phyloP scores from a whole-genome alignment of 2,797 vertebrate species.

The Heliangelus exortis region DNA sequence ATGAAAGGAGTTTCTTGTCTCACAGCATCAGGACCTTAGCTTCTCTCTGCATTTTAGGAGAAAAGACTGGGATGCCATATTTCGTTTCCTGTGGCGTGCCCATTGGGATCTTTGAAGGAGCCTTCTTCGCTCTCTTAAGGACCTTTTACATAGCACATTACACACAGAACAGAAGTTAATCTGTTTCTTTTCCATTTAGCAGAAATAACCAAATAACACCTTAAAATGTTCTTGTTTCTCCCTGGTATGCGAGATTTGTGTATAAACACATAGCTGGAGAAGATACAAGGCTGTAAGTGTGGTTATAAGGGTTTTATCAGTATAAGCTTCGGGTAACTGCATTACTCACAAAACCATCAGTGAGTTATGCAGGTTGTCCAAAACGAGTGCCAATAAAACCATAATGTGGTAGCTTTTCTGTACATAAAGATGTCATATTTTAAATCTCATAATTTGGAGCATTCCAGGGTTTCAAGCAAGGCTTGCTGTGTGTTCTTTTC shows the following conservation, averaged over 20 bases:
- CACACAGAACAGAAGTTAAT: background rate
- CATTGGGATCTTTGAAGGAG: background rate
- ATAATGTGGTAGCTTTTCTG: slow-evolving; percentile 71
- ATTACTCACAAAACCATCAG: slow-evolving; percentile 53
- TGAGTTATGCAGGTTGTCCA: slow-evolving; percentile 69
- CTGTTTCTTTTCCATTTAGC: background rate
- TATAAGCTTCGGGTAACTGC: slow-evolving; percentile 8
- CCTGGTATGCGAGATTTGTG: background rate
- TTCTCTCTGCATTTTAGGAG: background rate
- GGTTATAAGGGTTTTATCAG: slow-evolving; percentile 23
- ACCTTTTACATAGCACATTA: background rate
- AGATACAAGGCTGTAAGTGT: background rate
- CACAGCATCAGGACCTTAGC: background rate
- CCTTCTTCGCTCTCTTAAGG: background rate
- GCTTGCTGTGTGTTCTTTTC: slow-evolving; percentile 56
- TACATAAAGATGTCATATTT: slow-evolving; percentile 73
- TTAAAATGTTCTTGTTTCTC: background rate
- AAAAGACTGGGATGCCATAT: background rate
- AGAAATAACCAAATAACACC: background rate
- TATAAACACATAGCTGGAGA: background rate
- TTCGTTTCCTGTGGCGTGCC: background rate
- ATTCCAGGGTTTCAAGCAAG: slow-evolving; percentile 44
- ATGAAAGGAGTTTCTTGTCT: background rate
- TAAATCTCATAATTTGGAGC: slow-evolving; percentile 64
- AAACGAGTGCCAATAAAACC: slow-evolving; percentile 69